Evolutionary conservation across 2,113 vertebrate species (phyloP).

Genomic region (Gadus macrocephalus): DNA sequence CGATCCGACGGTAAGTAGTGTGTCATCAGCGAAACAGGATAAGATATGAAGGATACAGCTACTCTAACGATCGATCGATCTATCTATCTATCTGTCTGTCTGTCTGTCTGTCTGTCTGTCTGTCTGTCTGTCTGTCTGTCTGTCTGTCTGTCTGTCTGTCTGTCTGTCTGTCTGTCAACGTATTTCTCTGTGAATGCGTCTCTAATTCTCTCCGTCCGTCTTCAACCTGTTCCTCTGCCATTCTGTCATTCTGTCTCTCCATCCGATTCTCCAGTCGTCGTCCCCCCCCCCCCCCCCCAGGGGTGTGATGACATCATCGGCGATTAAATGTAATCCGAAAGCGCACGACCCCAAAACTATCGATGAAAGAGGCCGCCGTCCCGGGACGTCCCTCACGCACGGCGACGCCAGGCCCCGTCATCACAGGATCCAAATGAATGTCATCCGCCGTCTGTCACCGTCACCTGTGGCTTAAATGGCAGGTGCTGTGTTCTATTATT

Average conservation of each 20-base stretch:
- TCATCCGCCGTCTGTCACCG: conserved; percentile 54
- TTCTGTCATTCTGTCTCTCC: not conserved
- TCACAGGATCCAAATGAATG: conserved; percentile 60
- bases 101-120: not conserved
- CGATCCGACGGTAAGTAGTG: conserved; percentile 71
- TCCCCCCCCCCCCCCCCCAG: no score
- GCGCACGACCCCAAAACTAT: not conserved
- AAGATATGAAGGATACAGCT: conserved; percentile 65
- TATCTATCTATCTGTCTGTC: not conserved
- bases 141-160: conserved; percentile 1
- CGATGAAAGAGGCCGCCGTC: not conserved
- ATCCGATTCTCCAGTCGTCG: not conserved
- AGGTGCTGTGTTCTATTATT: conserved; percentile 65
- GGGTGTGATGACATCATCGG: no score
- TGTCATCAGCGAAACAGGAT: conserved; percentile 66
- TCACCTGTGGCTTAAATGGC: conserved; percentile 56
- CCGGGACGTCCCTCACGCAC: no score
- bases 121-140: conserved; percentile 26
- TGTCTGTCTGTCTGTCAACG: not conserved
- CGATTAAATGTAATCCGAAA: no score
- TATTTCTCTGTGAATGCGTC: not conserved
- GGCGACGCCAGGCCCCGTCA: not conserved
- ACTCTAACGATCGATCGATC: not conserved
- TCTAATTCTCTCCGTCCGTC: not conserved
- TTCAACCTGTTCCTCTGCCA: not conserved